phyloP scores from a whole-genome alignment of 2,888 invertebrate species.

The Syrista parreyssii region DNA sequence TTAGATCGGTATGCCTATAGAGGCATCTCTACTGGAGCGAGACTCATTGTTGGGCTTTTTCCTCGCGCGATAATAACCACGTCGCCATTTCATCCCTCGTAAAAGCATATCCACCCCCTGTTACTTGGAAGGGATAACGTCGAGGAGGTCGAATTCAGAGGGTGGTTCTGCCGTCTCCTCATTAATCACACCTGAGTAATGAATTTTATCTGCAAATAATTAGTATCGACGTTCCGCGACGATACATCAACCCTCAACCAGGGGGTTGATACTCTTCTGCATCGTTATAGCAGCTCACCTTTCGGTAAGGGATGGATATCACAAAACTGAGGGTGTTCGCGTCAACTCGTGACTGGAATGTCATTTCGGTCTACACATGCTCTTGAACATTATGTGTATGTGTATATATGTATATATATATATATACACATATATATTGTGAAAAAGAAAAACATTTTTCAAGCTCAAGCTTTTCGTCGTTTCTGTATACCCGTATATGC shows the following conservation, averaged over 20 bases:
- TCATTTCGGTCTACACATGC: not conserved
- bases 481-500: not conserved
- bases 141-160: slow-evolving; percentile 23
- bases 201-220: slow-evolving; percentile 52
- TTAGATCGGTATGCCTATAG: not conserved
- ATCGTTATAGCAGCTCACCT: not conserved
- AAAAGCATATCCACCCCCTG: not conserved
- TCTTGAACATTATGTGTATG: not conserved
- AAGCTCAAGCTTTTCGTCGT: not conserved
- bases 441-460: not conserved
- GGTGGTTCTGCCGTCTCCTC: slow-evolving; percentile 23
- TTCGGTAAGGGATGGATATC: not conserved
- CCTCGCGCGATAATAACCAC: not conserved
- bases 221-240: slow-evolving; percentile 43
- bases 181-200: slow-evolving; percentile 48
- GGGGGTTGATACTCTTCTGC: not conserved
- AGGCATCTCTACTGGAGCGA: not conserved
- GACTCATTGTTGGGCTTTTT: slow-evolving; percentile 1
- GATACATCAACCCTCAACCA: slow-evolving; percentile 34
- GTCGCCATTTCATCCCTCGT: slow-evolving; percentile 2
- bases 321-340: not conserved
- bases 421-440: not conserved
- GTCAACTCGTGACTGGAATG: not conserved
- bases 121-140: not conserved
- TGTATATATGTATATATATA: no score